Evolutionary conservation across 2,113 vertebrate species (phyloP).

Genomic region (Lates calcarifer): DNA sequence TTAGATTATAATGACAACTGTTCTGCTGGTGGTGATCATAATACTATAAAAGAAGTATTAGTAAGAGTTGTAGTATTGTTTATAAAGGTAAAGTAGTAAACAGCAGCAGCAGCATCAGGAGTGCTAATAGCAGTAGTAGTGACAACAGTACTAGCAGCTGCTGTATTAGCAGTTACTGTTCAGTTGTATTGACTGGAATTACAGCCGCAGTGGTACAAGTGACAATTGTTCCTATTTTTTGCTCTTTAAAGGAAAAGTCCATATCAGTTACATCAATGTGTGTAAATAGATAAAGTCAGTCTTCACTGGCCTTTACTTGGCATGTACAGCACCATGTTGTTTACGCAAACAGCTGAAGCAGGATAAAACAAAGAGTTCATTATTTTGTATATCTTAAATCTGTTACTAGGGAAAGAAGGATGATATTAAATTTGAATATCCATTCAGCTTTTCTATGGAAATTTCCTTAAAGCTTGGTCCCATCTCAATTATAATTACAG

Average conservation of each 20-base stretch:
- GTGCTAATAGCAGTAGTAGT: neutral
- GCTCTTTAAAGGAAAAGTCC: neutral
- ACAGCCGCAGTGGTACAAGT: neutral
- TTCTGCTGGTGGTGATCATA: neutral
- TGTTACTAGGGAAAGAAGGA: neutral
- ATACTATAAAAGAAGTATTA: neutral
- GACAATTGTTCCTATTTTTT: neutral
- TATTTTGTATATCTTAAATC: neutral
- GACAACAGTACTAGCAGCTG: neutral
- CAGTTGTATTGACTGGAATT: neutral
- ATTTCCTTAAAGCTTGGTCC: neutral
- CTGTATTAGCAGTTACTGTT: neutral
- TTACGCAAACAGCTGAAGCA: neutral
- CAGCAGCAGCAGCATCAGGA: neutral
- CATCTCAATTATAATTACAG: neutral
- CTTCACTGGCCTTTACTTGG: neutral
- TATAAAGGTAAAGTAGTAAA: neutral
- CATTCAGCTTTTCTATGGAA: neutral
- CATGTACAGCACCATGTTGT: neutral
- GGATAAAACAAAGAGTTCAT: neutral
- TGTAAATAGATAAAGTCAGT: neutral
- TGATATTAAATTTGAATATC: slow-evolving; percentile 27
- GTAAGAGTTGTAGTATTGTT: neutral
- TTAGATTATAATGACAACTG: neutral
- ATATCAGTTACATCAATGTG: neutral